Evolutionary conservation across 2,113 vertebrate species (phyloP).

Genomic region (Alligator mississippiensis): DNA sequence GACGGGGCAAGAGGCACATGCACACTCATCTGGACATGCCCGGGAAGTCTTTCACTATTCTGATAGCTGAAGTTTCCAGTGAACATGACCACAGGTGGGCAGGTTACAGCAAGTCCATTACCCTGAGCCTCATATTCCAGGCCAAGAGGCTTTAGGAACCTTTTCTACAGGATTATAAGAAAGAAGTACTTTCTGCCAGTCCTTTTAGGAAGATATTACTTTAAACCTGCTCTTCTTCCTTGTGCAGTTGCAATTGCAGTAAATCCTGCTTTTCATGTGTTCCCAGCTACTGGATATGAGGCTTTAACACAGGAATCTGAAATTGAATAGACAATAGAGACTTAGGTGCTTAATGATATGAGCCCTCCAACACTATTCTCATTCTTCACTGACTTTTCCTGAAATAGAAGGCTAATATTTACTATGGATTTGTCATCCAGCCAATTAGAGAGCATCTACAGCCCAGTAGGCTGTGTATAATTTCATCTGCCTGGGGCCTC

Average conservation of each 20-base stretch:
- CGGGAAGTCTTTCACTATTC: neutral
- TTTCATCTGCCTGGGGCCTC: neutral
- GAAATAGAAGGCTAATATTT: neutral
- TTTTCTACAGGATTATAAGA: neutral
- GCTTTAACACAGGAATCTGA: neutral
- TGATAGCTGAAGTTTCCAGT: neutral
- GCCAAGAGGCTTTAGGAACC: neutral
- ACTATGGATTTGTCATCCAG: neutral
- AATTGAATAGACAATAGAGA: neutral
- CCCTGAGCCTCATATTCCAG: neutral
- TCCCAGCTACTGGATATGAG: neutral
- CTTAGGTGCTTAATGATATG: neutral
- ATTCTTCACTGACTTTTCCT: neutral
- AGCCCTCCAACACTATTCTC: neutral
- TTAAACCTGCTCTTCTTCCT: neutral
- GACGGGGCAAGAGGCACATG: no score
- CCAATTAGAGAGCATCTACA: constrained; percentile 35
- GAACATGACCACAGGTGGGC: neutral
- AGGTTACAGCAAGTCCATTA: neutral
- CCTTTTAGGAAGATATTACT: neutral
- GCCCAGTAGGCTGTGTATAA: neutral
- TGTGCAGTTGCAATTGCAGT: fast-evolving
- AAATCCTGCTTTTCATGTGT: neutral
- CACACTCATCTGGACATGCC: no score
- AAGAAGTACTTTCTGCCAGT: neutral